These are phyloP conservation scores for Drosophila paramelanica DNA, from an alignment of 2,888 invertebrate genomes.

Conservation along the genomic window DNA sequence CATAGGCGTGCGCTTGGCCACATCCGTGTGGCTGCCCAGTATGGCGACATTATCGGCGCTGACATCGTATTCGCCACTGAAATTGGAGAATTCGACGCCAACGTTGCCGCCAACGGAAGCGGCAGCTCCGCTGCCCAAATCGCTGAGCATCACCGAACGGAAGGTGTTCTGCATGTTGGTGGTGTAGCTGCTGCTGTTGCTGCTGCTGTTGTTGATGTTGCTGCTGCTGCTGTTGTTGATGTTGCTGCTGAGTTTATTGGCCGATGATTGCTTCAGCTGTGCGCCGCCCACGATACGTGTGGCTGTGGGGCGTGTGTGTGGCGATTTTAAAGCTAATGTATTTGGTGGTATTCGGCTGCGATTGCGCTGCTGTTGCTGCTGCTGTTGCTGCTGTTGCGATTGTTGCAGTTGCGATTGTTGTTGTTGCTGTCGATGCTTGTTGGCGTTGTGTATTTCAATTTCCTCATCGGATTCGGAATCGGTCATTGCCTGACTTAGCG, in stretches of 20 bases:
- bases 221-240: slow-evolving; percentile 46
- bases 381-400: slow-evolving; percentile 39
- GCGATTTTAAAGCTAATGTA: slow-evolving; percentile 63
- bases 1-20: slow-evolving; percentile 87
- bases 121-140: slow-evolving; percentile 56
- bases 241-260: slow-evolving; percentile 23
- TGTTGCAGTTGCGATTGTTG: slow-evolving; percentile 50
- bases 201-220: slow-evolving; percentile 51
- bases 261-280: slow-evolving; percentile 33
- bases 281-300: slow-evolving; percentile 46
- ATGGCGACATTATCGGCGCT: slow-evolving; percentile 85
- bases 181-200: slow-evolving; percentile 67
- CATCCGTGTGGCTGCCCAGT: slow-evolving; percentile 81
- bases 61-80: slow-evolving; percentile 83
- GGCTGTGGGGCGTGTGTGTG: slow-evolving; percentile 56
- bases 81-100: slow-evolving; percentile 80
- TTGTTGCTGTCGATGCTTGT: slow-evolving; percentile 62
- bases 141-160: slow-evolving; percentile 83
- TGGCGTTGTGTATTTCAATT: slow-evolving; percentile 74
- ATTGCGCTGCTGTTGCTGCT: slow-evolving; percentile 62
- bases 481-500: slow-evolving; percentile 91
- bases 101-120: slow-evolving; percentile 40
- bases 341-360: slow-evolving; percentile 74
- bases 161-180: slow-evolving; percentile 83
- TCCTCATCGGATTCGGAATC: slow-evolving; percentile 93